A percentile compares a stretch with the other conserved stretches of the same genome.
These are phyloP conservation scores for Scartelaos histophorus DNA, from an alignment of 2,113 vertebrate species.

Conservation along the genomic window DNA sequence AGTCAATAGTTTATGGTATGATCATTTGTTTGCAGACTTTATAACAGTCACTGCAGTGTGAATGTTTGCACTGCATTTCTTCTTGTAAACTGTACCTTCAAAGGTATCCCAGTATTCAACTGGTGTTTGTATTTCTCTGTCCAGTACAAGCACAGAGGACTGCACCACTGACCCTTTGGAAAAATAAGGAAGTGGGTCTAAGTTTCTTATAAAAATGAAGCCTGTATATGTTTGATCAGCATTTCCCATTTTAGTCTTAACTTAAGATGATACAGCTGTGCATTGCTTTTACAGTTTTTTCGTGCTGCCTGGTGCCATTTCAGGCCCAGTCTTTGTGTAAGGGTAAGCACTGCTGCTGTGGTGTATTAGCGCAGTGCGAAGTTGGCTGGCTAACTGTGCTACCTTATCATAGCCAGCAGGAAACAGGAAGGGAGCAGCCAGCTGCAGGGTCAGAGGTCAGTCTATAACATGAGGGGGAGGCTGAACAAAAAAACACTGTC, in stretches of 20 bases:
- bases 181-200: constrained; percentile 6
- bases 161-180: not conserved
- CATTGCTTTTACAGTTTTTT: constrained; percentile 49
- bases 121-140: not conserved
- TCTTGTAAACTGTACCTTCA: not conserved
- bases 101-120: not conserved
- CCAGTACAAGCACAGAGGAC: not conserved
- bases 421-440: constrained; percentile 76
- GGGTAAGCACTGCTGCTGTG: constrained; percentile 49
- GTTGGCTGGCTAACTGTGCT: constrained; percentile 49
- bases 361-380: constrained; percentile 42
- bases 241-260: constrained; percentile 33
- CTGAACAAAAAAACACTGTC: constrained; percentile 60
- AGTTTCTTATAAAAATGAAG: constrained; percentile 1
- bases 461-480: constrained; percentile 61
- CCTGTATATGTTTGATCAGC: constrained; percentile 30
- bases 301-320: constrained; percentile 32
- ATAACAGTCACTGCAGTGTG: not conserved
- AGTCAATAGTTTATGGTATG: constrained; percentile 34
- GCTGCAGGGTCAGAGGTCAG: constrained; percentile 70
- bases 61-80: not conserved
- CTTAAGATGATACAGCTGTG: constrained; percentile 48
- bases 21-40: not conserved
- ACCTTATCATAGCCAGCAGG: constrained; percentile 69
- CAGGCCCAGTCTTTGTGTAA: constrained; percentile 43